Evolutionary conservation across 2,888 invertebrate genomes (phyloP).

Genomic region (Limenitis camilla): DNA sequence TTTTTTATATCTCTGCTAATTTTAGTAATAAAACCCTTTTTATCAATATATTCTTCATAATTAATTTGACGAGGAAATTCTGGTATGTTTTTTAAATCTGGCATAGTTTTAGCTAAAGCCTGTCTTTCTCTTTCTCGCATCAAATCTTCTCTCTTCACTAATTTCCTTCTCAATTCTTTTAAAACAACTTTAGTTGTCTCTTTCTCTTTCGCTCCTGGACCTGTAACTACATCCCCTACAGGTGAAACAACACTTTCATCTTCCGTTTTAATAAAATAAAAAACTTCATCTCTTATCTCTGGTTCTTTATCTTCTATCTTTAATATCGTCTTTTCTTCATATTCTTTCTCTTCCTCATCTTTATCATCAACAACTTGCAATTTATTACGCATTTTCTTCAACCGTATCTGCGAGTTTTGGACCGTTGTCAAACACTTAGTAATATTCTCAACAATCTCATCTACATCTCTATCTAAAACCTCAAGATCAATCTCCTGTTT

Average conservation of each 20-base stretch:
- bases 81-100: conserved; percentile 50
- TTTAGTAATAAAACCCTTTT: conserved; percentile 52
- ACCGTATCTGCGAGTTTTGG: conserved; percentile 52
- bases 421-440: conserved; percentile 50
- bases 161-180: conserved; percentile 55
- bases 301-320: conserved; percentile 54
- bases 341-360: conserved; percentile 30
- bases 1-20: conserved; percentile 24
- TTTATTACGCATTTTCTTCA: conserved; percentile 55
- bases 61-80: conserved; percentile 65
- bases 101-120: conserved; percentile 66
- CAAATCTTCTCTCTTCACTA: conserved; percentile 62
- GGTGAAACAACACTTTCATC: conserved; percentile 40
- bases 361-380: conserved; percentile 27
- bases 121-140: conserved; percentile 68
- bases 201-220: conserved; percentile 56
- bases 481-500: conserved; percentile 52
- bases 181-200: conserved; percentile 57
- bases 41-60: conserved; percentile 41
- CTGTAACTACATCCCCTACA: conserved; percentile 48
- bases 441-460: conserved; percentile 51
- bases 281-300: conserved; percentile 63
- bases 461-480: conserved; percentile 54
- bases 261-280: conserved; percentile 61
- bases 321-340: conserved; percentile 33